Conservation (phyloP, 2,113 vertebrate genomes). For the Tychaedon coryphoeus region DNA sequence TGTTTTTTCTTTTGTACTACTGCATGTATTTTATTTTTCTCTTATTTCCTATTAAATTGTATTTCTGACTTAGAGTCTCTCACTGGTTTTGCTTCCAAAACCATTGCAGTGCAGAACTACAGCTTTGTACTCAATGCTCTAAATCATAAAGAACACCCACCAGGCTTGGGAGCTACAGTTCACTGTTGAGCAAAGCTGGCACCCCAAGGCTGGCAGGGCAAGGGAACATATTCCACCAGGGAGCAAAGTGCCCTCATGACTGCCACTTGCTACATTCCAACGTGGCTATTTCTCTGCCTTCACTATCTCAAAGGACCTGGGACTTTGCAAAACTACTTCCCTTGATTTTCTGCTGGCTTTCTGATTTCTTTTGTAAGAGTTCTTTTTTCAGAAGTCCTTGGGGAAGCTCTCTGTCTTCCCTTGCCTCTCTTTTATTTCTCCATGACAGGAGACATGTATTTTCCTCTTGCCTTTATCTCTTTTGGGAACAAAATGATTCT, state of each 20-base stretch:
- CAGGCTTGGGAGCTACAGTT: neutral
- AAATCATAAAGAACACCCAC: neutral
- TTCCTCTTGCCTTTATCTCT: neutral
- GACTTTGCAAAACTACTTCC: neutral
- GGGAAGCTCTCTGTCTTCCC: neutral
- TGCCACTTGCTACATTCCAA: neutral
- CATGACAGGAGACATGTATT: neutral
- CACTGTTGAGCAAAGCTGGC: neutral
- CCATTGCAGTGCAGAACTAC: neutral
- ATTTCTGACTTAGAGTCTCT: too few relatives aligned
- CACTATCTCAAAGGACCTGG: neutral
- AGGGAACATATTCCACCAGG: neutral
- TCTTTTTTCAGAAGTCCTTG: neutral
- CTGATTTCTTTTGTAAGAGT: neutral
- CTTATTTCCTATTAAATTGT: too few relatives aligned
- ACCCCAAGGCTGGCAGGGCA: neutral
- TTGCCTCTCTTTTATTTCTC: neutral
- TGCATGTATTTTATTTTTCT: too few relatives aligned
- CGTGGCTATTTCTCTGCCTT: neutral
- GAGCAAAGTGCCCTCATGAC: neutral
- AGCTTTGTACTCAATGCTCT: neutral
- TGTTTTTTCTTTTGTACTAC: too few relatives aligned
- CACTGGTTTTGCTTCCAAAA: too few relatives aligned
- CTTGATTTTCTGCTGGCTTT: neutral
- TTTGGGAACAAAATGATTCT: neutral